phyloP scores from a whole-genome alignment of 2,888 invertebrate genomes.

The Trachelus stipa region DNA sequence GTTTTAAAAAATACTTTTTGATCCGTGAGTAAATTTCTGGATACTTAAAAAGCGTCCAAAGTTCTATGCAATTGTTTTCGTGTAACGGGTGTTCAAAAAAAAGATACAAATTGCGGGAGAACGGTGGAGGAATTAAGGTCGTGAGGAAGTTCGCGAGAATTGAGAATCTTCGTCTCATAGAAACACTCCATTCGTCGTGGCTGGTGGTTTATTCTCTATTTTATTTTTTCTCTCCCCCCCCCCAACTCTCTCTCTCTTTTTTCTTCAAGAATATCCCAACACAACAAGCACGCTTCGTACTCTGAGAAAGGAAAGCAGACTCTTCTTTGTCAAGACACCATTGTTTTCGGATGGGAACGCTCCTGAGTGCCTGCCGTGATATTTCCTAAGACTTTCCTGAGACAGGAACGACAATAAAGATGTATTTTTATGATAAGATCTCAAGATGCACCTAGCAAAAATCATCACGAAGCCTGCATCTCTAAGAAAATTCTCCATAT shows the following conservation, averaged over 20 bases:
- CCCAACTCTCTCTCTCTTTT: conserved; percentile 14
- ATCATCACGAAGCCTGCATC: background rate
- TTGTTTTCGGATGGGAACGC: conserved; percentile 48
- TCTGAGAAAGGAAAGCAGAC: conserved; percentile 52
- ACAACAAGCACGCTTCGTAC: conserved; percentile 3
- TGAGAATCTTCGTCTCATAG: background rate
- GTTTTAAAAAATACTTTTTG: background rate
- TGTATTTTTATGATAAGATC: conserved; percentile 1
- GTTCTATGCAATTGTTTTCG: background rate
- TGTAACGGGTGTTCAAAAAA: background rate
- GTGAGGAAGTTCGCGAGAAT: background rate
- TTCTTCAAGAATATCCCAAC: background rate
- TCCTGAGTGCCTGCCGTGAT: conserved; percentile 22
- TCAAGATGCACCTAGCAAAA: background rate
- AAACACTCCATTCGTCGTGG: background rate
- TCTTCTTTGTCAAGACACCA: conserved; percentile 37
- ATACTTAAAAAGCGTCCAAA: background rate
- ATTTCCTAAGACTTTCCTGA: conserved; percentile 24
- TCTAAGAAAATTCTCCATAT: background rate
- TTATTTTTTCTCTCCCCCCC: background rate
- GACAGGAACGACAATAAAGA: conserved; percentile 4
- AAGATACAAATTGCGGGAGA: conserved; percentile 42
- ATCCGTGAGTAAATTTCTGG: background rate
- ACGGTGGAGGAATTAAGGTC: conserved; percentile 40
- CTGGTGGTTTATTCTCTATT: background rate